A percentile compares a stretch with the other conserved stretches of the same genome.
phyloP scores from a whole-genome alignment of 2,888 invertebrate species.

The Acanthosepion esculentum region DNA sequence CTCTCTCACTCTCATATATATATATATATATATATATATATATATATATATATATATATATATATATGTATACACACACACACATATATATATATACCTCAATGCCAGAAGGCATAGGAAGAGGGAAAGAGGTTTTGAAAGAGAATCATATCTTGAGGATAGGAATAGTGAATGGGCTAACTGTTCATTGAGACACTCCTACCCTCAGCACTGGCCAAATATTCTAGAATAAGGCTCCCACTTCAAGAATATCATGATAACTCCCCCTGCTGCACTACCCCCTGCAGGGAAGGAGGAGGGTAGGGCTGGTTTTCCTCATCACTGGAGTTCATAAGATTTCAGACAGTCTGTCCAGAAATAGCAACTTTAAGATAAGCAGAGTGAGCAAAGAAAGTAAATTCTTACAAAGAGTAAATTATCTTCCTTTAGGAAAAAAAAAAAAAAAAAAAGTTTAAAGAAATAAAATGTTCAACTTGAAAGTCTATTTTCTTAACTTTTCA shows the following conservation, averaged over 20 bases:
- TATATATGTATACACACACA: background rate
- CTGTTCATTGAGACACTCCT: constrained; percentile 6
- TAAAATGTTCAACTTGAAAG: background rate
- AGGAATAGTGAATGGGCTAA: background rate
- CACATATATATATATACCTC: no score
- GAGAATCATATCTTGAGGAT: background rate
- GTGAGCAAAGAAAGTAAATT: background rate
- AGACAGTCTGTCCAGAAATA: constrained; percentile 18
- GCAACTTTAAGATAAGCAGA: background rate
- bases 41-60: background rate
- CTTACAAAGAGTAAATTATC: background rate
- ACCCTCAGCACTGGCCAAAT: constrained; percentile 3
- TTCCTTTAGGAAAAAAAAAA: background rate
- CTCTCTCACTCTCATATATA: background rate
- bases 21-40: background rate
- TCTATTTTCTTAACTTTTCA: no score
- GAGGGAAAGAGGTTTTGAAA: background rate
- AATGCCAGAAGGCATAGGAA: background rate
- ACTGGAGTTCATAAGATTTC: constrained; percentile 18
- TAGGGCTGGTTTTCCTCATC: background rate
- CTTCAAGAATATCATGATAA: background rate
- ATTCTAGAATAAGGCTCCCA: background rate
- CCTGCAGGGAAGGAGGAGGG: background rate
- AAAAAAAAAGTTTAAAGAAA: background rate
- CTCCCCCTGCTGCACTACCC: background rate